phyloP scores from a whole-genome alignment of 1,140 invertebrate species.

The Drosophila sulfurigaster region DNA sequence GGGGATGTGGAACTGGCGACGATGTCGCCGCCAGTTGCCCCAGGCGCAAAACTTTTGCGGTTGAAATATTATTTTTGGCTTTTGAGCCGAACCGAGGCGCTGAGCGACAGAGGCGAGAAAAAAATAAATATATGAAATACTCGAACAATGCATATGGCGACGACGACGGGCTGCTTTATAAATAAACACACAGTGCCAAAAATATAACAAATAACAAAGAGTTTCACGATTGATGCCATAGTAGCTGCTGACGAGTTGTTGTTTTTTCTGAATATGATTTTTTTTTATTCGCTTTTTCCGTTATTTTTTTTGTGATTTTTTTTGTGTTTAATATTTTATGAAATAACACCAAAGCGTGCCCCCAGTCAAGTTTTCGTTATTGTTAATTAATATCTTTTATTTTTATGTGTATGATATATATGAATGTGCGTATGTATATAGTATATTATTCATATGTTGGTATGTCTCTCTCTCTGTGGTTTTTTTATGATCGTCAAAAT shows the following conservation, averaged over 20 bases:
- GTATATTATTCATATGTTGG: too few relatives aligned
- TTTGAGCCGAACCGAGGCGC: constrained; percentile 55
- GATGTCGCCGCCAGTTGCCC: constrained; percentile 59
- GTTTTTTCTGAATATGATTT: constrained; percentile 32
- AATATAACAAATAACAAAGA: constrained; percentile 73
- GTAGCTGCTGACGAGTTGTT: constrained; percentile 43
- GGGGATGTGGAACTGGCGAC: constrained; percentile 15
- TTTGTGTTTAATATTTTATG: constrained; percentile 51
- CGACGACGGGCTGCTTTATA: constrained; percentile 53
- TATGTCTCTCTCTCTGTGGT: not conserved
- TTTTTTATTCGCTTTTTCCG: constrained; percentile 33
- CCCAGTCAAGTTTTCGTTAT: constrained; percentile 77
- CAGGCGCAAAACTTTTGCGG: constrained; percentile 50
- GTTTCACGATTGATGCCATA: constrained; percentile 69
- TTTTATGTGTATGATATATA: constrained; percentile 58
- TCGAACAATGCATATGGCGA: constrained; percentile 39
- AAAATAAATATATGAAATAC: constrained; percentile 40
- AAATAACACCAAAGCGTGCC: constrained; percentile 81
- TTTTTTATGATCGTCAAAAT: constrained; percentile 48
- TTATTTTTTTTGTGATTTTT: constrained; percentile 30
- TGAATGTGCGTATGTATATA: constrained; percentile 4
- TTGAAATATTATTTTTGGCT: constrained; percentile 73
- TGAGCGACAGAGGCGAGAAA: constrained; percentile 5
- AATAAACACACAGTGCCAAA: constrained; percentile 77
- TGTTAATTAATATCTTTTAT: constrained; percentile 81